Base-by-base conservation (phyloP, 1,140 invertebrate genomes). In the Lordiphosa clarofinis region DNA sequence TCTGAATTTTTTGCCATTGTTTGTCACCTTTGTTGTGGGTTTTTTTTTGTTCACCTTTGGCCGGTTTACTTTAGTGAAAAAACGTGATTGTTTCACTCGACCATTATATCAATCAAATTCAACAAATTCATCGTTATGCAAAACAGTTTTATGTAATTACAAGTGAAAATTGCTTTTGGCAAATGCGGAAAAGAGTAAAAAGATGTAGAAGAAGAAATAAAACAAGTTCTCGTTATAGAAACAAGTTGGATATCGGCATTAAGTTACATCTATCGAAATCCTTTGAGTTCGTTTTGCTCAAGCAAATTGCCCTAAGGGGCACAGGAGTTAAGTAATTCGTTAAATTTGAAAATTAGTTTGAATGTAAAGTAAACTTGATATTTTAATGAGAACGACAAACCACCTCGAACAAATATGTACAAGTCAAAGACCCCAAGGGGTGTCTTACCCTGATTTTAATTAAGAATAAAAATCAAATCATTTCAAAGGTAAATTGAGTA, bases 1-100 rank as follows among this genome's bases (percentile, higher is more conserved):
- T 39, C 56, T 68, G 19, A 36, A 59, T 47, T 33, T 40, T 59
- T 67, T 67, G 55, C 68, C 55, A 67, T 59, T 44, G 28, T 67
- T 67, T 67, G 64, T 68, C 63, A 68, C 43, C 43, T 46, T 46
- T 46, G 28, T 8, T 46, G 28, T 31, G 28, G 9, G 11, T 44
- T 33, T 31, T 5, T 19, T 24, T 43, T 43, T 24, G 9, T 21
- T 24, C 19, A 19, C 19, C 19, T 19, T 19, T 19, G 19, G 12
- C 11, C 19, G 10, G 1, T 43, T 1, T 4, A 12, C 10, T 33
- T 12, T 9, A 9, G 6, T 15, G 28, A 13, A 8, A 31, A 31
- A 31, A 31, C 28, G 28, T 31, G 28, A 31, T 31, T 31, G 7
- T 31, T 31, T 31, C 21, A 24, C 21, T 24, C 21, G 5, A 24